Conservation (phyloP, 1,140 invertebrate genomes). For the Delia radicum region DNA sequence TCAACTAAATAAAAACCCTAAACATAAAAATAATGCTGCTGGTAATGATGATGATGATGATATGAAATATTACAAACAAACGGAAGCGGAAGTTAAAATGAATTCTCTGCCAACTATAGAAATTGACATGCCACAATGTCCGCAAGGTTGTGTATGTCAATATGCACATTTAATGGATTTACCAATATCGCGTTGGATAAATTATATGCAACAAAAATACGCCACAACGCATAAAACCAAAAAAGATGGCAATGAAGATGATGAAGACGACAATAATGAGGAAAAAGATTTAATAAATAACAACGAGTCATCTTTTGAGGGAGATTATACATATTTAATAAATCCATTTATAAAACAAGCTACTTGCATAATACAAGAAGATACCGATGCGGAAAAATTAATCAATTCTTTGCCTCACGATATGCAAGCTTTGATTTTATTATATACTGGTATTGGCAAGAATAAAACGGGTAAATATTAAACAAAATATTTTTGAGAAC, state of each 20-base stretch:
- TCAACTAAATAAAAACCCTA: no score
- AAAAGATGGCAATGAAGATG: slow-evolving; percentile 25
- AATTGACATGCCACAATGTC: slow-evolving; percentile 50
- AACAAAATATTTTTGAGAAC: no score
- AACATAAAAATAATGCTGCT: no score
- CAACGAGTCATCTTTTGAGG: slow-evolving; percentile 32
- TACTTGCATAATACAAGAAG: slow-evolving; percentile 61
- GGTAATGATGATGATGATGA: background rate
- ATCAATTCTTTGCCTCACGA: slow-evolving; percentile 59
- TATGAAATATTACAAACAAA: slow-evolving; percentile 14
- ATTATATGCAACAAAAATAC: slow-evolving; percentile 38
- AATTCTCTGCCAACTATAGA: slow-evolving; percentile 16
- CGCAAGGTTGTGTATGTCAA: slow-evolving; percentile 57
- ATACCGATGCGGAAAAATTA: slow-evolving; percentile 55
- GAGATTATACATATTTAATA: slow-evolving; percentile 43
- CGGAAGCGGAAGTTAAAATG: slow-evolving; percentile 16
- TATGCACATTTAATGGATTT: slow-evolving; percentile 57
- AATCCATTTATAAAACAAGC: slow-evolving; percentile 59
- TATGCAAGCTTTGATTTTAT: slow-evolving; percentile 59
- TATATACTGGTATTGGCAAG: slow-evolving; percentile 58
- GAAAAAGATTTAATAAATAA: slow-evolving; percentile 38
- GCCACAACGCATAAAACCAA: no score
- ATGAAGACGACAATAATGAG: slow-evolving; percentile 32
- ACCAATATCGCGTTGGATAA: slow-evolving; percentile 57
- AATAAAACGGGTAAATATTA: slow-evolving; percentile 39